These are phyloP conservation scores for Parnassius glacialis DNA, from an alignment of 2,888 invertebrate species.

Conservation along the genomic window DNA sequence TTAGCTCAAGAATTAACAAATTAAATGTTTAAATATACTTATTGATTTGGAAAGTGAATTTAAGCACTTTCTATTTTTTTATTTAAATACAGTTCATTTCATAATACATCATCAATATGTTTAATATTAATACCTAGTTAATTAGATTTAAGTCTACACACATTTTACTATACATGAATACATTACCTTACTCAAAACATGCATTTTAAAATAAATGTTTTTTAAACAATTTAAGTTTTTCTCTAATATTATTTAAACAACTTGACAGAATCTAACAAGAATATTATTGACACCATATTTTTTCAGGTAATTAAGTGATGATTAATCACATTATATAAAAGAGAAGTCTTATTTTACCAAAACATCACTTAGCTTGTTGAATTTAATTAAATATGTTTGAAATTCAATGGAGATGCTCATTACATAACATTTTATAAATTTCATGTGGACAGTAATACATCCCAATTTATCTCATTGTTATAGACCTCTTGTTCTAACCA, in stretches of 20 bases:
- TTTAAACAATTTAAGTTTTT: constrained; percentile 15
- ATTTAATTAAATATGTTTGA: constrained; percentile 4
- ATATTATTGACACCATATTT: constrained; percentile 10
- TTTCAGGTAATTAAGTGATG: constrained; percentile 12
- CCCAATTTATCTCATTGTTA: constrained; percentile 91
- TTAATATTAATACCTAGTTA: constrained; percentile 9
- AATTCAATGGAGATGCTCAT: not conserved
- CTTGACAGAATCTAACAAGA: constrained; percentile 18
- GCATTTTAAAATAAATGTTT: constrained; percentile 20
- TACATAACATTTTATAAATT: constrained; percentile 25
- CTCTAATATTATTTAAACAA: constrained; percentile 12
- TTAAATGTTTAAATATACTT: constrained; percentile 8
- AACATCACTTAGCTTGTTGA: constrained; percentile 13
- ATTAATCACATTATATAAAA: constrained; percentile 27
- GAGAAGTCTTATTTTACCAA: constrained; percentile 18
- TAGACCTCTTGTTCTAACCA: constrained; percentile 99
- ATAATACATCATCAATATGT: constrained; percentile 3
- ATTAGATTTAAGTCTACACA: constrained; percentile 2
- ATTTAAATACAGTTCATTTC: constrained; percentile 13
- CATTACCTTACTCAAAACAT: constrained; percentile 17
- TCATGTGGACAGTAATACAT: constrained; percentile 70
- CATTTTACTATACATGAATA: constrained; percentile 10
- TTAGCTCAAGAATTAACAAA: constrained; percentile 20
- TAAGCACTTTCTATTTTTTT: not conserved
- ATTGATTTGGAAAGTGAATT: constrained; percentile 8